Conservation (phyloP, 2,888 invertebrate genomes). For the Sphaerophoria taeniata region DNA sequence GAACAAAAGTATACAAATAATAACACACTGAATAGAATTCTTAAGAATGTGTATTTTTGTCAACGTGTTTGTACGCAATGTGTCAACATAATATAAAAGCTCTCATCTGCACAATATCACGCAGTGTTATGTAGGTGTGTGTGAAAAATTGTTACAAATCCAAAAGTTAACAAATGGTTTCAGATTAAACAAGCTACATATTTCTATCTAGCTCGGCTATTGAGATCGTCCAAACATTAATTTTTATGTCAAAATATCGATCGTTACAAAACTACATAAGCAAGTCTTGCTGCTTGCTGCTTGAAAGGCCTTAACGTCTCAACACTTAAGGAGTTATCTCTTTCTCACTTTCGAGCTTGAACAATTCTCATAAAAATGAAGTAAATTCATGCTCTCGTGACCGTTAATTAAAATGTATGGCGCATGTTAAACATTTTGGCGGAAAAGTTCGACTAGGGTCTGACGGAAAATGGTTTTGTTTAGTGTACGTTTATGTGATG, state of each 20-base stretch:
- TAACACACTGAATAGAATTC: not conserved
- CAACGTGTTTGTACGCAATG: not conserved
- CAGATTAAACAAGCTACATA: not conserved
- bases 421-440: slow-evolving; percentile 66
- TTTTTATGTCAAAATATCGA: not conserved
- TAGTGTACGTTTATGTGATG: slow-evolving; percentile 23
- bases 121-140: not conserved
- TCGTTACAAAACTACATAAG: not conserved
- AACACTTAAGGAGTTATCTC: not conserved
- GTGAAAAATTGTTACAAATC: slow-evolving; percentile 29
- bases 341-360: not conserved
- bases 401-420: slow-evolving; percentile 61
- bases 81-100: slow-evolving; percentile 27
- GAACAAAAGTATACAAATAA: slow-evolving; percentile 3
- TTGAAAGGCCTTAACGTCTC: too few relatives aligned
- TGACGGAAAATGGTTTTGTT: not conserved
- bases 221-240: slow-evolving; percentile 18
- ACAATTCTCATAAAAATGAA: not conserved
- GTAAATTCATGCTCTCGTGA: slow-evolving; percentile 32
- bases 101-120: not conserved
- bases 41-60: not conserved
- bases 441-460: slow-evolving; percentile 47
- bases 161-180: slow-evolving; percentile 65
- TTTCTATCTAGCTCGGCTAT: slow-evolving; percentile 53
- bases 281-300: too few relatives aligned